Base-by-base conservation (phyloP, 2,888 invertebrate genomes). In the Lottia scabra region DNA sequence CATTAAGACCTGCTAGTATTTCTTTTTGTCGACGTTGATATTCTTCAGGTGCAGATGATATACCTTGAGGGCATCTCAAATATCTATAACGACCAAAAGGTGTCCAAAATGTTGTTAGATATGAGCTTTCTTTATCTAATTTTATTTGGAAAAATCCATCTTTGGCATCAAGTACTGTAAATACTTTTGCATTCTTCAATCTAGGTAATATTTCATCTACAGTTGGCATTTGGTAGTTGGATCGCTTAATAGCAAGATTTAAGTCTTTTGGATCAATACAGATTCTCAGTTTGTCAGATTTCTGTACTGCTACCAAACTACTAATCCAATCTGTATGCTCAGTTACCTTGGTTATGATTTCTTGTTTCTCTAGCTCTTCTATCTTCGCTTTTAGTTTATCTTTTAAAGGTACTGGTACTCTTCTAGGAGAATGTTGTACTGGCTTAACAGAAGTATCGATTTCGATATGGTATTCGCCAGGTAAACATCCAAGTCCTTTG, bases 81-180 rank as follows among this genome's bases (percentile, higher is more conserved):
- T 69, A 80, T 23, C 70, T 13, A 23, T 74, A 78, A 38, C 78
- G 67, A 19, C 75, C 74, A n/a, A 67, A 77, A n/a, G 78, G 79
- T 16, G 74, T 75, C 45, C 67, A 76, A 67, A 78, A 80, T 15
- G 73, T 70, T 16, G 72, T 75, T 30, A 80, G 67, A 62, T 68
- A 62, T 13, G 75, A 74, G 26, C 72, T 73, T 13, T 67, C 45
- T 46, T 77, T 66, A 26, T 75, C 70, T 45, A 80, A 63, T 62
- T 75, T 72, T 45, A 80, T 69, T 45, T 81, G 78, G 70, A 75
- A 80, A 68, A 78, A 80, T 4, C 48, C 48, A 48, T 48, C 76
- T 16, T 71, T 73, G 0, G 78, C 80, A 67, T 80, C 80, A 23
- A 77, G 38, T 46, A 78, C 78, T 15, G 65, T 68, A 65, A 80